phyloP scores from a whole-genome alignment of 2,888 invertebrate species.

The Brenthis ino region DNA sequence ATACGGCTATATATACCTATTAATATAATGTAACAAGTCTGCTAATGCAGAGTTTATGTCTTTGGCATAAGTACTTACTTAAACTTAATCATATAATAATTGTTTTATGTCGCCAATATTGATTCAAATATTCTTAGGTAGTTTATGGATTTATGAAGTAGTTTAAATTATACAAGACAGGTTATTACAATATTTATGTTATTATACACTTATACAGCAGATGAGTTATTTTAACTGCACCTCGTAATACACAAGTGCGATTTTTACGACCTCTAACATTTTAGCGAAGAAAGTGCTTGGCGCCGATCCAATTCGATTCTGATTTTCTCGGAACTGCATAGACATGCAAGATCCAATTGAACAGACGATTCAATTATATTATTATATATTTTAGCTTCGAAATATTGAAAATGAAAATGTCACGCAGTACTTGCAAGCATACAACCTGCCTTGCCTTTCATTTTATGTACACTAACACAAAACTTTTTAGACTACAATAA shows the following conservation, averaged over 20 bases:
- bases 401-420: slow-evolving; percentile 17
- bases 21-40: too few relatives aligned
- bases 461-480: too few relatives aligned
- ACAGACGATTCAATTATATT: slow-evolving; percentile 20
- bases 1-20: slow-evolving; percentile 5
- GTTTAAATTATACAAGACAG: neutral
- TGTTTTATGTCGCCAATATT: too few relatives aligned
- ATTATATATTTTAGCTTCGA: slow-evolving; percentile 29
- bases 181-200: neutral
- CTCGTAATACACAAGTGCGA: slow-evolving; percentile 52
- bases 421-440: neutral
- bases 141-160: too few relatives aligned
- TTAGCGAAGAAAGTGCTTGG: slow-evolving; percentile 62
- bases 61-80: too few relatives aligned
- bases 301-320: slow-evolving; percentile 62
- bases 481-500: too few relatives aligned
- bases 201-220: slow-evolving; percentile 5
- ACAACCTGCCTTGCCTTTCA: too few relatives aligned
- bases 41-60: too few relatives aligned
- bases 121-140: too few relatives aligned
- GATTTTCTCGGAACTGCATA: slow-evolving; percentile 68
- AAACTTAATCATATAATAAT: too few relatives aligned
- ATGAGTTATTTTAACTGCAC: slow-evolving; percentile 16
- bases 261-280: slow-evolving; percentile 50
- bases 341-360: slow-evolving; percentile 30